Conservation (phyloP, 2,888 invertebrate genomes). For the Icerya purchasi region DNA sequence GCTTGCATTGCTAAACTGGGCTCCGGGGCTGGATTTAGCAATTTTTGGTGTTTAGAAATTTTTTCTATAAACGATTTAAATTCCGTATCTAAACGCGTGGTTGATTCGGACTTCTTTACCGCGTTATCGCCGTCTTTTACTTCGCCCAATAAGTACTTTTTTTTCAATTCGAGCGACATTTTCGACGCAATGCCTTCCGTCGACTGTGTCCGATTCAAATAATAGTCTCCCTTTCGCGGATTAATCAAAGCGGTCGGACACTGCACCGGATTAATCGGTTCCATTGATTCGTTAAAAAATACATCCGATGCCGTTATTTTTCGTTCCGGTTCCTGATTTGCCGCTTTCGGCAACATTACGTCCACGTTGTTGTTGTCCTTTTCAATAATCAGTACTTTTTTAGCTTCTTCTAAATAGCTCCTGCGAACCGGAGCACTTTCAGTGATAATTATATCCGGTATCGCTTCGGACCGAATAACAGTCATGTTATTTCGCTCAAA, state of each 20-base stretch:
- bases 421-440: constrained; percentile 42
- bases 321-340: background rate
- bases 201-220: constrained; percentile 60
- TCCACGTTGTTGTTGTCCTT: background rate
- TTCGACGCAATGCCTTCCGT: constrained; percentile 74
- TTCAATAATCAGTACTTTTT: background rate
- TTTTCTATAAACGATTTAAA: constrained; percentile 63
- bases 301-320: background rate
- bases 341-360: background rate
- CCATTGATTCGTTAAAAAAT: background rate
- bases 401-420: constrained; percentile 1
- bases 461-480: constrained; percentile 43
- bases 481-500: constrained; percentile 58
- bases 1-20: constrained; percentile 47
- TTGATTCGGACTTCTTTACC: constrained; percentile 60
- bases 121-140: constrained; percentile 30
- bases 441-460: constrained; percentile 54
- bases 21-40: constrained; percentile 52
- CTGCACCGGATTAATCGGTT: no score
- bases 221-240: constrained; percentile 46
- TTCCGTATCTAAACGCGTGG: constrained; percentile 62
- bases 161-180: constrained; percentile 64
- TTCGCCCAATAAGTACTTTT: constrained; percentile 59
- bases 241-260: constrained; percentile 22
- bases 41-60: constrained; percentile 71